phyloP scores from a whole-genome alignment of 2,888 invertebrate genomes.

The Drosophila kambysellisi region DNA sequence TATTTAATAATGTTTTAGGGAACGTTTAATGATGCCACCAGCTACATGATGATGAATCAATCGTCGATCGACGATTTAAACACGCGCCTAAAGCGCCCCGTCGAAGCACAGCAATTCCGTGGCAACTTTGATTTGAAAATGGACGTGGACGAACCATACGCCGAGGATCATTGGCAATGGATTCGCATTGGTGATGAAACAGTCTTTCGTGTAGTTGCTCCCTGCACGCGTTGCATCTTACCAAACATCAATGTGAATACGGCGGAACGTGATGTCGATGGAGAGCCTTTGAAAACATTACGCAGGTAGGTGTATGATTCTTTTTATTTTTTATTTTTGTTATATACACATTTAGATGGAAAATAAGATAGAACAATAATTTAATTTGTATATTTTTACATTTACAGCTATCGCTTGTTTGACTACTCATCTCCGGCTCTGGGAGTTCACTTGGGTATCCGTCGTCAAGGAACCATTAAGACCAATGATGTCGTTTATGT shows the following conservation, averaged over 20 bases:
- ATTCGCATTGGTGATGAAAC: conserved; percentile 86
- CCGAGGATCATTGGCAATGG: conserved; percentile 90
- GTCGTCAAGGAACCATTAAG: conserved; percentile 84
- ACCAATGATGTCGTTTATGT: conserved; percentile 86
- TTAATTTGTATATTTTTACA: neutral
- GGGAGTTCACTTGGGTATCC: conserved; percentile 86
- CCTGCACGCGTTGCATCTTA: conserved; percentile 88
- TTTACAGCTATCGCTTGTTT: conserved; percentile 72
- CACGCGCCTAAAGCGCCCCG: conserved; percentile 86
- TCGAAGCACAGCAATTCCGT: conserved; percentile 87
- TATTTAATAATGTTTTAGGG: conserved; percentile 83
- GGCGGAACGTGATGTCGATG: conserved; percentile 87
- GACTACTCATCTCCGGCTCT: conserved; percentile 84
- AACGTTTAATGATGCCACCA: conserved; percentile 88
- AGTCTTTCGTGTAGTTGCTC: conserved; percentile 70
- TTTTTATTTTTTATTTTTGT: too few relatives aligned
- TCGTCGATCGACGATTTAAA: conserved; percentile 89
- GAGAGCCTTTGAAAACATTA: conserved; percentile 89
- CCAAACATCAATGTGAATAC: conserved; percentile 90
- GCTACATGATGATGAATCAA: conserved; percentile 89
- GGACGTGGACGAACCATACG: conserved; percentile 87
- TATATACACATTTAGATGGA: neutral
- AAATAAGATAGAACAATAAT: neutral
- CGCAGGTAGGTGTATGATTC: conserved; percentile 86
- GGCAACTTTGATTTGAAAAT: conserved; percentile 89